These are phyloP conservation scores for Leucophenga maculata DNA, from an alignment of 2,888 invertebrate species.

Conservation along the genomic window DNA sequence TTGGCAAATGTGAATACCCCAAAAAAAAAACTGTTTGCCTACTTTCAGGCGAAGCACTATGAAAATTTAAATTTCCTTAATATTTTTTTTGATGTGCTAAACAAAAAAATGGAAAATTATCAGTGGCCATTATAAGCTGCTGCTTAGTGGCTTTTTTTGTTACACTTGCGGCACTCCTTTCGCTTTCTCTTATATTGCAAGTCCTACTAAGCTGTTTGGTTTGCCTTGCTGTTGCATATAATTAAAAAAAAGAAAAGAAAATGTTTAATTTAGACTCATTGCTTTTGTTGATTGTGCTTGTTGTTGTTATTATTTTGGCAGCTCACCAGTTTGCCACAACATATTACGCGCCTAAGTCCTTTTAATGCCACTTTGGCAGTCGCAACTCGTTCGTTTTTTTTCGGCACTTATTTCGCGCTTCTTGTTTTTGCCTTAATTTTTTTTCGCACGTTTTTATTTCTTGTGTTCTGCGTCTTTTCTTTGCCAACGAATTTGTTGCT, in stretches of 20 bases:
- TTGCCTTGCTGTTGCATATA: constrained; percentile 48
- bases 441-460: no score
- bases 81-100: no score
- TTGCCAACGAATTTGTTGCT: constrained; percentile 31
- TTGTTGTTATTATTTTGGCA: constrained; percentile 41
- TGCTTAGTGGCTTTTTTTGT: no score
- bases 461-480: no score
- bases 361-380: constrained; percentile 56
- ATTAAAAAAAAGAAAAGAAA: constrained; percentile 55
- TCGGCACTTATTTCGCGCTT: background rate
- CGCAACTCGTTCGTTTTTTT: background rate
- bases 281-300: constrained; percentile 44
- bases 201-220: background rate
- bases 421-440: background rate
- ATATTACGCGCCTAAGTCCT: constrained; percentile 59
- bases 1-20: no score
- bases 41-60: no score
- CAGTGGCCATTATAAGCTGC: no score
- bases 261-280: constrained; percentile 31
- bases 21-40: no score
- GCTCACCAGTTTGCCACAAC: constrained; percentile 46
- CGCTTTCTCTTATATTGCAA: no score
- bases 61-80: no score
- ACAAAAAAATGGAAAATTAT: no score
- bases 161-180: no score